These are phyloP conservation scores for Agrotis segetum DNA, from an alignment of 2,888 invertebrate species.

Conservation along the genomic window DNA sequence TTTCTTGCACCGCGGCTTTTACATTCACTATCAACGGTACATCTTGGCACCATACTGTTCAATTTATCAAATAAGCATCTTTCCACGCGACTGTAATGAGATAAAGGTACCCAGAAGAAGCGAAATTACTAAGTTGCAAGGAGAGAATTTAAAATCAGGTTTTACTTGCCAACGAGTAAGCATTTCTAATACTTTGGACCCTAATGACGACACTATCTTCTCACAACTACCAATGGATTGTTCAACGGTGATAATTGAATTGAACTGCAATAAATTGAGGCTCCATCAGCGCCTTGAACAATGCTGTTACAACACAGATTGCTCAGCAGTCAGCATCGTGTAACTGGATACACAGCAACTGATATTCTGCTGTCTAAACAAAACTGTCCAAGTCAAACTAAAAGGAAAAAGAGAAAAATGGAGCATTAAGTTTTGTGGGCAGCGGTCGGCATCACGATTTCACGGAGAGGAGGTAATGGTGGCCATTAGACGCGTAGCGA, in stretches of 20 bases:
- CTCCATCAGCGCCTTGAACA: background rate
- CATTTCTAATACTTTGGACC: background rate
- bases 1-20: constrained; percentile 78
- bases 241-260: constrained; percentile 14
- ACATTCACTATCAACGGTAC: constrained; percentile 80
- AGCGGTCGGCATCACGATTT: constrained; percentile 85
- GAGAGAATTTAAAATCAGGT: constrained; percentile 13
- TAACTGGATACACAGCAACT: constrained; percentile 60
- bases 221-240: constrained; percentile 1
- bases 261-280: constrained; percentile 17
- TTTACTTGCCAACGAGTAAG: background rate
- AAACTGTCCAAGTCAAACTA: constrained; percentile 36
- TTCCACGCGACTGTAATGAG: constrained; percentile 61
- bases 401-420: constrained; percentile 76
- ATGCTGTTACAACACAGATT: constrained; percentile 19
- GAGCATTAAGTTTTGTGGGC: constrained; percentile 82
- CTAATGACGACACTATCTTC: background rate
- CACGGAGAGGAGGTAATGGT: constrained; percentile 83
- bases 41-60: constrained; percentile 78
- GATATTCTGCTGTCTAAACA: constrained; percentile 45
- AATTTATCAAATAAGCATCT: constrained; percentile 72
- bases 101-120: constrained; percentile 47
- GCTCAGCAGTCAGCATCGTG: constrained; percentile 24
- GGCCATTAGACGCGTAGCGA: constrained; percentile 82
- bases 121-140: constrained; percentile 19